Evolutionary conservation across 2,797 vertebrate genomes (phyloP).

Genomic region (Amblyraja radiata): DNA sequence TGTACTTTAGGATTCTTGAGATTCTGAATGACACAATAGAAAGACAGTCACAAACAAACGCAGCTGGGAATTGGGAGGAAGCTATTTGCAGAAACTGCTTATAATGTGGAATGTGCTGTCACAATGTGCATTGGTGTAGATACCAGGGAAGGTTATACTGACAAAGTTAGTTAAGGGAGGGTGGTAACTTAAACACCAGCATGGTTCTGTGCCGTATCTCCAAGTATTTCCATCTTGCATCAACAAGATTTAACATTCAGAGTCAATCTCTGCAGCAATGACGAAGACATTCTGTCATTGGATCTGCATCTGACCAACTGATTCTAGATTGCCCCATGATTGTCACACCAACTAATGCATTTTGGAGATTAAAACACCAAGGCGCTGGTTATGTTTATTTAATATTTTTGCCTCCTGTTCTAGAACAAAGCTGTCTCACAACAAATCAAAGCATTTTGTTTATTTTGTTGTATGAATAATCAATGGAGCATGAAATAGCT

Average conservation of each 20-base stretch:
- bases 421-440: not conserved
- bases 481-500: not conserved
- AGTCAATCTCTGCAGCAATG: not conserved
- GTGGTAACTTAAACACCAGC: not conserved
- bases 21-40: not conserved
- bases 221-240: not conserved
- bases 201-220: not conserved
- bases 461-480: not conserved
- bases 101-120: not conserved
- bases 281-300: not conserved
- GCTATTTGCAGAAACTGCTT: not conserved
- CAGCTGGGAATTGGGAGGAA: not conserved
- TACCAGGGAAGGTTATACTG: not conserved
- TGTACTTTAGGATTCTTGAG: not conserved
- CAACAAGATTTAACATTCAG: not conserved
- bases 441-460: not conserved
- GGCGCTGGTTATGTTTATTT: not conserved
- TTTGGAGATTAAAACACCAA: not conserved
- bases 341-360: no score
- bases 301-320: not conserved
- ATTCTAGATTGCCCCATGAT: no score
- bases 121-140: not conserved
- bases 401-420: not conserved
- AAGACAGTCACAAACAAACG: not conserved
- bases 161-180: not conserved